Evolutionary conservation across 2,113 vertebrate species (phyloP).

Genomic region (Anser cygnoides): DNA sequence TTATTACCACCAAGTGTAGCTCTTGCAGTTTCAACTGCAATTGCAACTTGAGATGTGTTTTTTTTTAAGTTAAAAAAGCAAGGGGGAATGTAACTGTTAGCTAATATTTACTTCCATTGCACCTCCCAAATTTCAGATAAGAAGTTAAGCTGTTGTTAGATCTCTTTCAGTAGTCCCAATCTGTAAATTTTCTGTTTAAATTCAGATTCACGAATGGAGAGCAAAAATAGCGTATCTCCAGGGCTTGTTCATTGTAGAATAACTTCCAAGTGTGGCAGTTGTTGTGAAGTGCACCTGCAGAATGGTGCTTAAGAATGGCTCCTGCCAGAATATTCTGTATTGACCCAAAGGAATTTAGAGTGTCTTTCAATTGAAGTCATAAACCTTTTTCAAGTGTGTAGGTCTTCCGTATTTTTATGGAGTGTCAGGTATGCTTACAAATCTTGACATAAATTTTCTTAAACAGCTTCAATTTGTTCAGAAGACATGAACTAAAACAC

Average conservation of each 20-base stretch:
- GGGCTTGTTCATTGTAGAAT: not conserved
- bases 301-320: not conserved
- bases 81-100: not conserved
- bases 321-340: not conserved
- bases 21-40: not conserved
- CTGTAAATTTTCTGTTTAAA: not conserved
- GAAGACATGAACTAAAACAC: not conserved
- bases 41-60: not conserved
- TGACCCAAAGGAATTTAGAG: not conserved
- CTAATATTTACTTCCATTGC: not conserved
- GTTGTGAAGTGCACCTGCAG: not conserved
- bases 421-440: not conserved
- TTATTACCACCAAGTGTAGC: not conserved
- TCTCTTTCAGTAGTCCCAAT: not conserved
- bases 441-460: not conserved
- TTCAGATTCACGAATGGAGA: not conserved
- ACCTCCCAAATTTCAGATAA: not conserved
- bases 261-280: not conserved
- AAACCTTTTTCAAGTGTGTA: not conserved
- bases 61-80: not conserved
- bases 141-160: not conserved
- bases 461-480: not conserved
- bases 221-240: not conserved
- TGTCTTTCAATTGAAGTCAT: not conserved
- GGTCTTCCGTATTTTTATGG: not conserved